Evolutionary conservation across 1,140 invertebrate genomes (phyloP).

Genomic region (Stratiolaelaps scimitus): DNA sequence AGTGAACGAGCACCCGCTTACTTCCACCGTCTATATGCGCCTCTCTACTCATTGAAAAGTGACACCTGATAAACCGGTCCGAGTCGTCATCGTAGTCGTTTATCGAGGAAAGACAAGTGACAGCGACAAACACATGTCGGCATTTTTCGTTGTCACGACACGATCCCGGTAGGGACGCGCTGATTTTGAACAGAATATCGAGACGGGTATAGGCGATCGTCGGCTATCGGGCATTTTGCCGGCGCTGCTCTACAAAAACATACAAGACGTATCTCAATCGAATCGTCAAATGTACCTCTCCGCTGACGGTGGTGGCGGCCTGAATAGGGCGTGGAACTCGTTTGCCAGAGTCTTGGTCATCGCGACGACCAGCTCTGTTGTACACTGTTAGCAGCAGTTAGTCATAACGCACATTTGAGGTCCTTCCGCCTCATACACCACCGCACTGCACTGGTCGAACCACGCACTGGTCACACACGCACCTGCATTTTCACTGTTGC

Average conservation of each 20-base stretch:
- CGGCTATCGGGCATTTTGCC: neutral
- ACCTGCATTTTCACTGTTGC: no score
- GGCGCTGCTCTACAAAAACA: neutral
- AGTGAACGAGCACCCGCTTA: no score
- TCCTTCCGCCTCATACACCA: no score
- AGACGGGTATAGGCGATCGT: neutral
- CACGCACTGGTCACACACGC: no score
- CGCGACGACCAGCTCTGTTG: neutral
- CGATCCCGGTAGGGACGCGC: neutral
- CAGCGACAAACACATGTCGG: neutral
- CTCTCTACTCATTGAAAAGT: no score
- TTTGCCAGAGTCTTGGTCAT: conserved; percentile 15
- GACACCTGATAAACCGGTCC: no score
- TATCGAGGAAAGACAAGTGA: no score
- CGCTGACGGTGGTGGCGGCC: neutral
- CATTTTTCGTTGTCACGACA: neutral
- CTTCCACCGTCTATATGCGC: no score
- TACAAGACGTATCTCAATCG: neutral
- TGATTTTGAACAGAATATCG: neutral
- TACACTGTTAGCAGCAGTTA: no score
- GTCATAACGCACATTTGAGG: no score
- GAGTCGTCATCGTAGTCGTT: no score
- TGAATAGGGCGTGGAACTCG: conserved; percentile 22
- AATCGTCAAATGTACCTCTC: neutral
- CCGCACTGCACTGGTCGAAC: no score